Conservation (phyloP, 1,140 invertebrate species). For the Drosophila sp. region DNA sequence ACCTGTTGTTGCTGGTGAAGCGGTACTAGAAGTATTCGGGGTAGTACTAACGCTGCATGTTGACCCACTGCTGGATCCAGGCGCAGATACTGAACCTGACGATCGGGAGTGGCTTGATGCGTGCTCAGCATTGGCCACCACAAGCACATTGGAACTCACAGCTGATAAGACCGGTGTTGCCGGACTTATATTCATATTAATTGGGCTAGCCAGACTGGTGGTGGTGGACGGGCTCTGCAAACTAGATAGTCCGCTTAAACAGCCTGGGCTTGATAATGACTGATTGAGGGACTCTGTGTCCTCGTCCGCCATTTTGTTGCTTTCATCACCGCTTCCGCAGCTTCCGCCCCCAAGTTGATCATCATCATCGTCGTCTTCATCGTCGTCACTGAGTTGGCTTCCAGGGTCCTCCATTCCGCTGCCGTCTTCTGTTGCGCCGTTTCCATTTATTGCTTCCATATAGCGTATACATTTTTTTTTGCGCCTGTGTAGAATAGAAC, state of each 20-base stretch:
- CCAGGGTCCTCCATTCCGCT: constrained; percentile 82
- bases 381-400: constrained; percentile 84
- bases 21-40: constrained; percentile 67
- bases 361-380: constrained; percentile 89
- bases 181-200: constrained; percentile 85
- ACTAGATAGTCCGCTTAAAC: constrained; percentile 89
- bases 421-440: constrained; percentile 84
- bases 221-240: constrained; percentile 89
- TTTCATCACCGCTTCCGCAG: constrained; percentile 87
- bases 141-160: constrained; percentile 23
- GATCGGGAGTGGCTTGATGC: constrained; percentile 24
- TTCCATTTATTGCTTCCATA: constrained; percentile 87
- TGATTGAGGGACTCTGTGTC: constrained; percentile 86
- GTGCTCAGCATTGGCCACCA: constrained; percentile 36
- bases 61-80: constrained; percentile 51
- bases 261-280: constrained; percentile 90
- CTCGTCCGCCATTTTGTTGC: constrained; percentile 88
- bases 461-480: constrained; percentile 99
- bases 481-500: constrained; percentile 86
- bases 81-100: constrained; percentile 25
- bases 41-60: constrained; percentile 59
- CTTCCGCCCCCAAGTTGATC: constrained; percentile 87
- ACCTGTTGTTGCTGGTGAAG: constrained; percentile 44
- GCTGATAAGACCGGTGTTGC: constrained; percentile 47
- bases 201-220: constrained; percentile 88